Evolutionary conservation across 64 coral and sea anemone species (phyloP), one percentile per base, ranked within the genome.

Genomic region (Hydrozoanthus tunicans): DNA sequence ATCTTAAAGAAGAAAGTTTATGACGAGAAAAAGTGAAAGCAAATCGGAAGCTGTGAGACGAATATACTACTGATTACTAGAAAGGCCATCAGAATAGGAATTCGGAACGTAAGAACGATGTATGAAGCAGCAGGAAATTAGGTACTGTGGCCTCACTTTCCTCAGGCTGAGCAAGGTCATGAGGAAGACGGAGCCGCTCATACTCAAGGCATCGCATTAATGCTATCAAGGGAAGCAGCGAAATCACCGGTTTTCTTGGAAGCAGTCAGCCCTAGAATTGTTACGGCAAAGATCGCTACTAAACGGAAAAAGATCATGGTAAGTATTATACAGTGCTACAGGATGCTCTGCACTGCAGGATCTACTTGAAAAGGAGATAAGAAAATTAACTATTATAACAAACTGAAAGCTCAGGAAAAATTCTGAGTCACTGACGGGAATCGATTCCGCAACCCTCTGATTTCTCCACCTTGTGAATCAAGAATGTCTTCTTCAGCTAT

Each of bases 21-120:
- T 85, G 82, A 68, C 64, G 60, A 27, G 11, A 64, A 15, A 26
- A 59, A 85, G 60, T 85, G 43, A 85, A 85, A 84, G 43, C 59
- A 58, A 64, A 62, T 57, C 54, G 79, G 32, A 81, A 81, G 11
- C 79, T 81, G 79, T 81, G 79, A 56, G 9, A 4, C 3, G 32
- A 81, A 81, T 81, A 56, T 81, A 56, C 79, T 81, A 81, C 54
- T 81, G 79, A 81, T 53, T 53, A 23, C 79, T n/a, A 81, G 4
- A 56, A 81, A 81, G 57, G 56, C 79, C 57, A 81, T 81, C 79
- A 5, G 79, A 81, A 81, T 81, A 43, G 32, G 32, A 43, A 43
- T 43, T 43, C 9, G 79, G 79, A 81, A 43, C 32, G 32, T 43
- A 43, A 43, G 32, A 43, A 43, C 53, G 15, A 56, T 81, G 53